Evolutionary conservation across 1,140 invertebrate genomes (phyloP).

Genomic region (Drosophila persimilis): DNA sequence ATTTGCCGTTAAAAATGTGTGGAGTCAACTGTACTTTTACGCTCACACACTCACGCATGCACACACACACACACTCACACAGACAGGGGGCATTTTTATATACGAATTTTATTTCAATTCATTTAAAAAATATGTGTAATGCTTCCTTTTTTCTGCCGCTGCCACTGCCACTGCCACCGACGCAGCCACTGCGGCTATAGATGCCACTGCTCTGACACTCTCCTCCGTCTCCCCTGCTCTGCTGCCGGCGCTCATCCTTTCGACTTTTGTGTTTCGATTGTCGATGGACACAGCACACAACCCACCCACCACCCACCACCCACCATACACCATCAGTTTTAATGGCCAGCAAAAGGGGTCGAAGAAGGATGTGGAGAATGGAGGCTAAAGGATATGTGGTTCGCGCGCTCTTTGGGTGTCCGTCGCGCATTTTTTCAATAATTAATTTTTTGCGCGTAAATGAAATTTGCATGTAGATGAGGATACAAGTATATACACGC

Average conservation of each 20-base stretch:
- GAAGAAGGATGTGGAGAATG: neutral
- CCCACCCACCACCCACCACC: constrained; percentile 11
- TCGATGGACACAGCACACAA: constrained; percentile 51
- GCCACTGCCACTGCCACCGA: neutral
- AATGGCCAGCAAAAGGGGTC: constrained; percentile 9
- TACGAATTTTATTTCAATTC: constrained; percentile 80
- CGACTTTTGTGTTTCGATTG: constrained; percentile 67
- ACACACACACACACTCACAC: constrained; percentile 40
- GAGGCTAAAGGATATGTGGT: constrained; percentile 7
- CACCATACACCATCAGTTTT: constrained; percentile 2
- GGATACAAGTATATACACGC: constrained; percentile 12
- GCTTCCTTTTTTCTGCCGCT: constrained; percentile 30
- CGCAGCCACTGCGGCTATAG: too few species aligned
- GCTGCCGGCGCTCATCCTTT: constrained; percentile 54
- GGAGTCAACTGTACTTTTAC: constrained; percentile 78
- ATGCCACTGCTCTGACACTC: too few species aligned
- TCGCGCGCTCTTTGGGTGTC: constrained; percentile 30
- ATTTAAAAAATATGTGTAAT: constrained; percentile 79
- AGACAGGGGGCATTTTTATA: constrained; percentile 62
- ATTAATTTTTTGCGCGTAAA: constrained; percentile 81
- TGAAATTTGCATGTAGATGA: constrained; percentile 77
- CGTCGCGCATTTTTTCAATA: constrained; percentile 75
- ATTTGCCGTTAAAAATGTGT: constrained; percentile 70
- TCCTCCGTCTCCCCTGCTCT: too few species aligned
- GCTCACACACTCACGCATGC: constrained; percentile 47